A percentile compares a stretch with the other conserved stretches of the same genome.
phyloP scores from a whole-genome alignment of 2,797 vertebrate species.

The Hippocampus kuda region DNA sequence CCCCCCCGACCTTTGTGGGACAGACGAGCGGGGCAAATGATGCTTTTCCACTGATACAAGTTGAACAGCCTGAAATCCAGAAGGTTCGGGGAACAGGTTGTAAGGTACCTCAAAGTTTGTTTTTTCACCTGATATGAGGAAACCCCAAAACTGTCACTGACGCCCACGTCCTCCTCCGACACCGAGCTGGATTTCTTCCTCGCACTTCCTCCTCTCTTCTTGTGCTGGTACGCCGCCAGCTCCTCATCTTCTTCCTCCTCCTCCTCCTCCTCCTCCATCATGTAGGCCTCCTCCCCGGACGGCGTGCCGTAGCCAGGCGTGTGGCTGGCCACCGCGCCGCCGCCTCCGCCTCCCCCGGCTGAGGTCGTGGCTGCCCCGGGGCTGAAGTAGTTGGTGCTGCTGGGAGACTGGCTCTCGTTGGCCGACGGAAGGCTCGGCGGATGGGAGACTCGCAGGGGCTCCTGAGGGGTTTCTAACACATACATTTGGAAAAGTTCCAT shows the following conservation, averaged over 20 bases:
- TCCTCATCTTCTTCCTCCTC: constrained; percentile 43
- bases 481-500: not conserved
- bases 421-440: constrained; percentile 50
- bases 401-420: constrained; percentile 85
- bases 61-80: not conserved
- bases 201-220: constrained; percentile 59
- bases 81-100: not conserved
- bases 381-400: constrained; percentile 92
- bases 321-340: constrained; percentile 63
- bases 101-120: too few relatives aligned
- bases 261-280: constrained; percentile 60
- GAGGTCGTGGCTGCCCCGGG: constrained; percentile 65
- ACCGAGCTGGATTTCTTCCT: constrained; percentile 56
- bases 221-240: constrained; percentile 44
- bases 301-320: constrained; percentile 80
- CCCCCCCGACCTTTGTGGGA: constrained; percentile 54
- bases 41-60: not conserved
- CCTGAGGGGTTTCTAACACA: constrained; percentile 8
- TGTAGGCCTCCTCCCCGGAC: constrained; percentile 72
- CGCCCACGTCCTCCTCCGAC: constrained; percentile 66
- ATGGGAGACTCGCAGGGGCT: constrained; percentile 33
- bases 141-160: constrained; percentile 73
- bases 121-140: constrained; percentile 67
- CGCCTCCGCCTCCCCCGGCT: constrained; percentile 27
- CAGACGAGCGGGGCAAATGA: too few relatives aligned